Evolutionary conservation across 2,888 invertebrate genomes (phyloP).

Genomic region (Machimus atricapillus): DNA sequence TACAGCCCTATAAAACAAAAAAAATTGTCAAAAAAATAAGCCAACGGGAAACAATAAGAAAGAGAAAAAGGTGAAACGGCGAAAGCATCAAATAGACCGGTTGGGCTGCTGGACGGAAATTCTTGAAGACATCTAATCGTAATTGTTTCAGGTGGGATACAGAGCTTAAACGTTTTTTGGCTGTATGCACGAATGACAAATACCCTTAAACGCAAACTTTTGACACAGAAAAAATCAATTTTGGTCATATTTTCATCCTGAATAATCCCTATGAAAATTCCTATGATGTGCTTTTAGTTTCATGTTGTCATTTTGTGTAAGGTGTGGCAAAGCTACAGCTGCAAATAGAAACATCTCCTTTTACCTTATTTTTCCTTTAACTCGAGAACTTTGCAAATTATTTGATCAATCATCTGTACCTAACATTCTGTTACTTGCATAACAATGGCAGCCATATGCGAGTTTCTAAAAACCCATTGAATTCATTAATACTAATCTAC

Average conservation of each 20-base stretch:
- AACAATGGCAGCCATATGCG: too few species aligned
- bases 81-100: not conserved
- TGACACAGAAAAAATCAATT: too few species aligned
- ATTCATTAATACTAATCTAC: too few species aligned
- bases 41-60: not conserved
- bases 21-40: conserved; percentile 12
- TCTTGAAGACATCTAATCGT: not conserved
- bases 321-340: not conserved
- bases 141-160: not conserved
- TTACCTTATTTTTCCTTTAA: not conserved
- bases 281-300: not conserved
- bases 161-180: not conserved
- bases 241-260: not conserved
- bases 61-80: not conserved
- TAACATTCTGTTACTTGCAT: not conserved
- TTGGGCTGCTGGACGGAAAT: not conserved
- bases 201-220: too few species aligned
- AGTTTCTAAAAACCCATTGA: too few species aligned
- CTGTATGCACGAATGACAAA: too few species aligned
- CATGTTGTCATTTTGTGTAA: not conserved
- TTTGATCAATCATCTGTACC: not conserved
- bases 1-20: not conserved
- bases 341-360: not conserved
- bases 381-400: not conserved
- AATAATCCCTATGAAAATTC: conserved; percentile 6